These are phyloP conservation scores for Chymomyza costata DNA, from an alignment of 1,140 invertebrate genomes.

Conservation along the genomic window DNA sequence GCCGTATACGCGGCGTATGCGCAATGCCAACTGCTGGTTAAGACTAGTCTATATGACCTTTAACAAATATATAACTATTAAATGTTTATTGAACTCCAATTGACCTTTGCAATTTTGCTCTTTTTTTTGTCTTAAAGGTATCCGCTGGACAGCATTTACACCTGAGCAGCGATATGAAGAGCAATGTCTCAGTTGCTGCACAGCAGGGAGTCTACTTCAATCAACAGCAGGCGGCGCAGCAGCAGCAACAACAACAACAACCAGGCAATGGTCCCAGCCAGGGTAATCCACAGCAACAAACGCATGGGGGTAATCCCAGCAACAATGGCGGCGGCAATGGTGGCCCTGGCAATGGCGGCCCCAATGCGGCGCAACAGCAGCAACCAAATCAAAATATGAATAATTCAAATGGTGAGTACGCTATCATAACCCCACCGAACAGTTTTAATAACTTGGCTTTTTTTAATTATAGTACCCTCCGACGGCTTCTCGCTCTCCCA, in stretches of 20 bases:
- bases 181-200: constrained; percentile 83
- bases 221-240: constrained; percentile 77
- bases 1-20: constrained; percentile 6
- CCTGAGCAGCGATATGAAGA: constrained; percentile 81
- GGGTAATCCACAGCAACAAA: constrained; percentile 46
- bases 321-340: constrained; percentile 45
- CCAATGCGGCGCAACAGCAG: constrained; percentile 56
- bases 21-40: constrained; percentile 3
- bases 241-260: constrained; percentile 56
- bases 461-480: constrained; percentile 74
- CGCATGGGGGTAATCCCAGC: constrained; percentile 29
- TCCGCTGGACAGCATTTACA: constrained; percentile 88
- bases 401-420: constrained; percentile 61
- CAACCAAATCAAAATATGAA: constrained; percentile 75
- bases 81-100: constrained; percentile 6
- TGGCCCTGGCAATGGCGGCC: constrained; percentile 51
- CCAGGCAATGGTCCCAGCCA: constrained; percentile 39
- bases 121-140: constrained; percentile 77
- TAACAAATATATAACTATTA: too few relatives aligned
- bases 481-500: constrained; percentile 84
- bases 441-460: not conserved
- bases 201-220: constrained; percentile 87
- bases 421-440: too few relatives aligned
- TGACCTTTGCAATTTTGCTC: not conserved
- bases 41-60: too few relatives aligned